Conservation (phyloP, 2,113 vertebrate genomes). For the Cyprinodon brontotheroides region DNA sequence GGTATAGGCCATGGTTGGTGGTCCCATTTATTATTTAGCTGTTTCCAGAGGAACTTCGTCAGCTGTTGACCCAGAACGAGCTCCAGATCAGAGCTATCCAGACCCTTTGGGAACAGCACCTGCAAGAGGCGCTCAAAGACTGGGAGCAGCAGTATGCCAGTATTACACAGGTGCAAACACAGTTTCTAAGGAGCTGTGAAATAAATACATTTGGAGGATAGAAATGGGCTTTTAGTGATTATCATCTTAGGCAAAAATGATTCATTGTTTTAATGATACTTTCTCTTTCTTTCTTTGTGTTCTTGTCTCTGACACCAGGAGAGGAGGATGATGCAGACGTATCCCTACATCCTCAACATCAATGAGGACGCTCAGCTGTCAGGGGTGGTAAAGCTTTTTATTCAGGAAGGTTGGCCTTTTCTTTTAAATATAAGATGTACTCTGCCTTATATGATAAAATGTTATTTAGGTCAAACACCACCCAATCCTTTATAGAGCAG, state of each 20-base stretch:
- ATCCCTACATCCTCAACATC: constrained; percentile 87
- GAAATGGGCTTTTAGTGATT: background rate
- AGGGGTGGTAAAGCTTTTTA: constrained; percentile 86
- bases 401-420: constrained; percentile 78
- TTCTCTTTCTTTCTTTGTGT: background rate
- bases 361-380: constrained; percentile 90
- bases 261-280: background rate
- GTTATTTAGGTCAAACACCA: too few relatives aligned
- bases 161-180: constrained; percentile 77
- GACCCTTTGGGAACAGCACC: constrained; percentile 83
- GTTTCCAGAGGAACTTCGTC: constrained; percentile 78
- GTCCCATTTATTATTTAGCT: background rate
- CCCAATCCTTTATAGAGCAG: background rate
- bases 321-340: constrained; percentile 83
- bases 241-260: background rate
- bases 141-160: constrained; percentile 83
- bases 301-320: constrained; percentile 73
- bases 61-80: constrained; percentile 79
- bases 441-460: background rate
- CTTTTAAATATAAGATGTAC: background rate
- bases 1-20: background rate
- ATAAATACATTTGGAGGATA: background rate
- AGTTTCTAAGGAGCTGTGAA: background rate
- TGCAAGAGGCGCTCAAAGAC: constrained; percentile 83
- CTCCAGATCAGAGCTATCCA: constrained; percentile 76